Conservation (phyloP, 2,113 vertebrate genomes). For the Laticauda colubrina region DNA sequence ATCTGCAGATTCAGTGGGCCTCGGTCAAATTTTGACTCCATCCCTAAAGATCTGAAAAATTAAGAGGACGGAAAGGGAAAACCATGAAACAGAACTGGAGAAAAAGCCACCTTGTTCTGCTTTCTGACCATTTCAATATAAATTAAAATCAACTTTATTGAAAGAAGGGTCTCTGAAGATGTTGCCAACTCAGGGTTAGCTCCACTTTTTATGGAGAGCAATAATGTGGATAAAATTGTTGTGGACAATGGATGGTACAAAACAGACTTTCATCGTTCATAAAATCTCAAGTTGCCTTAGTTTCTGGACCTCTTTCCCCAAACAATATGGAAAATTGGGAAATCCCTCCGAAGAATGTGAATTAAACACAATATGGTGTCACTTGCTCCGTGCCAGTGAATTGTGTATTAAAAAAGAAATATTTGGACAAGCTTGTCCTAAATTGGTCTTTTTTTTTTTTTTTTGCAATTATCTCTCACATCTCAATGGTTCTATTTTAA, state of each 20-base stretch:
- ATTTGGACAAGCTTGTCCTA: constrained; percentile 21
- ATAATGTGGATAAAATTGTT: not conserved
- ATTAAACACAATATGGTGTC: constrained; percentile 1
- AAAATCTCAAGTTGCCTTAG: not conserved
- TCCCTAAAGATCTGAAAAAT: not conserved
- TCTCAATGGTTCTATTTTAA: constrained; percentile 26
- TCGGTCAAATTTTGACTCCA: not conserved
- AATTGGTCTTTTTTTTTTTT: not conserved
- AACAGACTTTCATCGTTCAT: not conserved
- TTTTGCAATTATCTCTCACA: not conserved
- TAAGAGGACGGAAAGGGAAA: not conserved
- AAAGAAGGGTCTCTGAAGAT: not conserved
- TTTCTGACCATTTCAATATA: not conserved
- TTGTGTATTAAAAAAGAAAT: not conserved
- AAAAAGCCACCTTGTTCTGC: not conserved
- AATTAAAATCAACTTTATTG: not conserved
- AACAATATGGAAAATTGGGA: not conserved
- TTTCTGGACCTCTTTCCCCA: not conserved
- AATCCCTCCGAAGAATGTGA: not conserved
- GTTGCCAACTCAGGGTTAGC: not conserved
- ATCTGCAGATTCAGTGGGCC: not conserved
- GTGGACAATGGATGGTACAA: not conserved
- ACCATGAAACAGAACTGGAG: not conserved
- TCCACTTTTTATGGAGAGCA: not conserved
- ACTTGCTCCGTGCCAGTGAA: constrained; percentile 11